Conservation (phyloP, 2,888 invertebrate genomes). For the Habroteleia sp. region DNA sequence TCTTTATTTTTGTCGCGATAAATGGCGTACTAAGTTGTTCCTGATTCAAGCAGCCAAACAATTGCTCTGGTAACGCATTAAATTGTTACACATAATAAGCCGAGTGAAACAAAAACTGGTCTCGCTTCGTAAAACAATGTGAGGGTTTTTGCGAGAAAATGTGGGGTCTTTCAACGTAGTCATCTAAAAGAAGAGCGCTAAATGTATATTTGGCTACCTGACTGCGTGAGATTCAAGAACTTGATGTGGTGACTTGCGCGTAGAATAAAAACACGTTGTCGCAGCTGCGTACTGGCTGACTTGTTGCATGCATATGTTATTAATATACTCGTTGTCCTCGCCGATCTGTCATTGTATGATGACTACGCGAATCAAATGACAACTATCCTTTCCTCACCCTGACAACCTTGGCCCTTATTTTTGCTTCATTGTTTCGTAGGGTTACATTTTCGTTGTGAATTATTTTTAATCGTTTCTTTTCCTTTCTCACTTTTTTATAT, state of each 20-base stretch:
- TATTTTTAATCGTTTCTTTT: slow-evolving; percentile 44
- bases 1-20: slow-evolving; percentile 45
- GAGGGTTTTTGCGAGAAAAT: slow-evolving; percentile 60
- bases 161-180: slow-evolving; percentile 38
- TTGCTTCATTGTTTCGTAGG: slow-evolving; percentile 39
- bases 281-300: slow-evolving; percentile 67
- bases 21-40: slow-evolving; percentile 47
- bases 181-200: slow-evolving; percentile 57
- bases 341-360: slow-evolving; percentile 58
- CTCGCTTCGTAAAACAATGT: slow-evolving; percentile 79
- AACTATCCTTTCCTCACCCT: slow-evolving; percentile 46
- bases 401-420: slow-evolving; percentile 38
- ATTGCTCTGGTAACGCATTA: slow-evolving; percentile 61
- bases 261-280: slow-evolving; percentile 69
- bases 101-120: slow-evolving; percentile 79
- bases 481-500: slow-evolving; percentile 12
- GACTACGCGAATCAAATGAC: slow-evolving; percentile 59
- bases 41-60: slow-evolving; percentile 62
- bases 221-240: slow-evolving; percentile 78
- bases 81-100: slow-evolving; percentile 78
- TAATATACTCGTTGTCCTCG: slow-evolving; percentile 60
- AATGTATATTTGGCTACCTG: slow-evolving; percentile 62
- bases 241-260: slow-evolving; percentile 70
- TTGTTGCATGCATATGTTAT: slow-evolving; percentile 60
- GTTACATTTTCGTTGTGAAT: slow-evolving; percentile 41